Evolutionary conservation across 1,140 invertebrate species (phyloP), one percentile per base, ranked within the genome.

Genomic region (Idris sp.): DNA sequence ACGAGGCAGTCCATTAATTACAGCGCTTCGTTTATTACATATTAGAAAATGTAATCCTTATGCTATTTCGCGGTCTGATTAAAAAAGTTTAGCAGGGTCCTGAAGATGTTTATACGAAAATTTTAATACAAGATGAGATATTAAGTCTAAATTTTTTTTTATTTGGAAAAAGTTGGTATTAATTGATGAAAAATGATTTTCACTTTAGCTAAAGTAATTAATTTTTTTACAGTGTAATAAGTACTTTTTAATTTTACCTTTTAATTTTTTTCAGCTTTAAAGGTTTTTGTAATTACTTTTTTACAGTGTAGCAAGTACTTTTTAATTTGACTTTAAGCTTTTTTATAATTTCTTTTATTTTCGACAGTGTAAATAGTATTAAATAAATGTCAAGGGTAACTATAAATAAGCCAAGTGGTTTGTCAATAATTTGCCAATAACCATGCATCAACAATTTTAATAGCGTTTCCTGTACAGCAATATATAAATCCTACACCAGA

Each of bases 21-120:
- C 61, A 71, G 43, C 46, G 75, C 61, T 53, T 71, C 73, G 65
- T 76, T 76, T 76, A 76, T 76, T 76, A 65, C 65, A 71, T 71
- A 76, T 76, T 76, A 76, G 73, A 76, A 76, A 76, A 71, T 71
- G 59, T 69, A 69, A 75, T 69, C 65, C 58, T 51, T n/a, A n/a
- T 69, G 44, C 64, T 44, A 75, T 75, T 74, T 62, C 65, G 64
- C 53, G n/a, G n/a, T 75, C 64, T 38, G 58, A 75, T 75, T 68
- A 69, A 69, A 69, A 51, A 9, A 11, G 18, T 22, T 22, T 22
- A 22, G 19, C n/a, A n/a, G n/a, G n/a, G n/a, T n/a, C n/a, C n/a
- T 49, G 18, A 28, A 65, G 48, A 31, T 40, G 48, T 65, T 65
- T 19, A 16, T n/a, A n/a, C n/a, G 15, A 9, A 38, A 53, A 26